A percentile compares a stretch with the other conserved stretches of the same genome.
Evolutionary conservation across 2,888 invertebrate species (phyloP).

Genomic region (Agrochola lota): DNA sequence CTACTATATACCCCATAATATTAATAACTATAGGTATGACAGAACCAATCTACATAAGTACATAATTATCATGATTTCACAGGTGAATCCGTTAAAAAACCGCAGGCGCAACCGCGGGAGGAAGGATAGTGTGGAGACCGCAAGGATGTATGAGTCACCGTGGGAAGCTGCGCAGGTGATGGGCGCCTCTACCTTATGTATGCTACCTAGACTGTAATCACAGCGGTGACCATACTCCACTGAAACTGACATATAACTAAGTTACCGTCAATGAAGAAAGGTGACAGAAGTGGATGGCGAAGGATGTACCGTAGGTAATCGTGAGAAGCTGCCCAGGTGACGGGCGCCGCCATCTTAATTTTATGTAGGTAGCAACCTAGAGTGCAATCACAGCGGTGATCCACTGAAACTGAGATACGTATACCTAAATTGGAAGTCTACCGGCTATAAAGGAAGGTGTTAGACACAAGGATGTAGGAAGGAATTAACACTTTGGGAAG

Average conservation of each 20-base stretch:
- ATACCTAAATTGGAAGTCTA: neutral
- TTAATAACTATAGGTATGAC: neutral
- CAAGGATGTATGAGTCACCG: slow-evolving; percentile 79
- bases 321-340: slow-evolving; percentile 84
- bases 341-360: slow-evolving; percentile 72
- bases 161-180: slow-evolving; percentile 84
- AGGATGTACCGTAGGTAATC: slow-evolving; percentile 75
- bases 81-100: slow-evolving; percentile 54
- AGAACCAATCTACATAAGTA: neutral
- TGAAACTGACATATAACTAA: neutral
- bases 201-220: slow-evolving; percentile 53
- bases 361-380: slow-evolving; percentile 43
- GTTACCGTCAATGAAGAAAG: neutral
- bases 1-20: neutral
- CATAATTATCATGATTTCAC: slow-evolving; percentile 36
- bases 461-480: neutral
- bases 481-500: neutral
- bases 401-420: neutral
- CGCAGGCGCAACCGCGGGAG: slow-evolving; percentile 51
- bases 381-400: slow-evolving; percentile 51
- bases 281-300: neutral
- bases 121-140: slow-evolving; percentile 64
- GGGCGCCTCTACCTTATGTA: slow-evolving; percentile 72
- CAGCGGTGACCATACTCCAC: slow-evolving; percentile 43
- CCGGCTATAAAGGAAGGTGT: neutral